phyloP scores from a whole-genome alignment of 2,888 invertebrate species.

The Drosophila mulleri region DNA sequence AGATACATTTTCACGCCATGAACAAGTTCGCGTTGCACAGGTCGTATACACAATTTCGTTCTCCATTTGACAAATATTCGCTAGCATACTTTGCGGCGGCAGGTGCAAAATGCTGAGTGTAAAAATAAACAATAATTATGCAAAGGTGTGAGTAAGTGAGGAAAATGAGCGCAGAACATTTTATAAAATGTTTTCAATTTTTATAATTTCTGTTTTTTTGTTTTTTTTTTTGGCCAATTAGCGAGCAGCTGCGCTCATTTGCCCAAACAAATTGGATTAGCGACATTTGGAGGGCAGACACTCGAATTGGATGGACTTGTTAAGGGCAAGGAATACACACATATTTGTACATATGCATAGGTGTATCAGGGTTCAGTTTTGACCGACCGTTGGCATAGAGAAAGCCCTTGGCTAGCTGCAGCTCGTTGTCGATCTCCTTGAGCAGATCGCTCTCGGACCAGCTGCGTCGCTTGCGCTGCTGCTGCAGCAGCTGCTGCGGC shows the following conservation, averaged over 20 bases:
- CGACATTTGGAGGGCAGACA: constrained; percentile 52
- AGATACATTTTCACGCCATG: constrained; percentile 44
- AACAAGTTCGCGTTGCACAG: constrained; percentile 52
- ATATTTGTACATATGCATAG: not conserved
- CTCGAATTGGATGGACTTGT: not conserved
- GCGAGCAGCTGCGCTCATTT: constrained; percentile 51
- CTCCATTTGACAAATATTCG: not conserved
- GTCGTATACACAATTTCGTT: constrained; percentile 73
- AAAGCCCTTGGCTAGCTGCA: constrained; percentile 87
- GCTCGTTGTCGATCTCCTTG: constrained; percentile 88
- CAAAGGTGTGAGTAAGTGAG: constrained; percentile 18
- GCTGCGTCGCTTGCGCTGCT: constrained; percentile 82
- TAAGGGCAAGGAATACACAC: not conserved
- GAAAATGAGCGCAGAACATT: constrained; percentile 27
- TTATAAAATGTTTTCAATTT: not conserved
- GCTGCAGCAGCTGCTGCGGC: constrained; percentile 81
- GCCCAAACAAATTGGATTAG: constrained; percentile 9
- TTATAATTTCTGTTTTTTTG: not conserved
- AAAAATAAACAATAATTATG: constrained; percentile 27
- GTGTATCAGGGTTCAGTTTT: constrained; percentile 17
- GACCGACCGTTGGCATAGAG: constrained; percentile 86
- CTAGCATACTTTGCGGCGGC: constrained; percentile 75
- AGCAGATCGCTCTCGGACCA: constrained; percentile 86
- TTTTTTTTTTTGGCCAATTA: constrained; percentile 46
- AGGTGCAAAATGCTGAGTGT: constrained; percentile 18